A percentile compares a stretch with the other conserved stretches of the same genome.
Evolutionary conservation across 2,113 vertebrate species (phyloP).

Genomic region (Sceloporus undulatus): DNA sequence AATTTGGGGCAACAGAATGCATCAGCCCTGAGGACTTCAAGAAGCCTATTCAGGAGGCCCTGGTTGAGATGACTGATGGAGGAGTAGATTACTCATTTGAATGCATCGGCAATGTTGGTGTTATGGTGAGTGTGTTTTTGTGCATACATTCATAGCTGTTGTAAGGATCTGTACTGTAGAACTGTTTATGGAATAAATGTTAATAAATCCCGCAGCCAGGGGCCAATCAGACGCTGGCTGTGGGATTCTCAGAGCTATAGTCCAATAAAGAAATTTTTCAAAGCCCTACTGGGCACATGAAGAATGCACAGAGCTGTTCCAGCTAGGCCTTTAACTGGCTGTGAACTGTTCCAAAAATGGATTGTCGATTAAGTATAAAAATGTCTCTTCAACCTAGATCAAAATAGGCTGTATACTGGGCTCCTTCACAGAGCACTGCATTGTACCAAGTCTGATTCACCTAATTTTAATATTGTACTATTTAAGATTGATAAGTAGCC

Average conservation of each 20-base stretch:
- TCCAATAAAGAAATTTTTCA: not conserved
- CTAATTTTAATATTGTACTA: not conserved
- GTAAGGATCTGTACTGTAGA: not conserved
- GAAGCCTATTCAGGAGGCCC: slow-evolving; percentile 83
- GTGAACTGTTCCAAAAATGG: not conserved
- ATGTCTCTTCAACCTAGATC: not conserved
- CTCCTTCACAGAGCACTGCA: not conserved
- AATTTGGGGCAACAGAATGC: slow-evolving; percentile 84
- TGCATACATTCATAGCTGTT: not conserved
- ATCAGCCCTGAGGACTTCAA: slow-evolving; percentile 79
- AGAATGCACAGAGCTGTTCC: too few relatives aligned
- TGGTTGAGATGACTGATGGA: slow-evolving; percentile 80
- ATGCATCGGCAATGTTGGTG: slow-evolving; percentile 82
- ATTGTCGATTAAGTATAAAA: not conserved
- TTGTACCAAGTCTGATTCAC: not conserved
- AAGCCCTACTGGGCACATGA: not conserved
- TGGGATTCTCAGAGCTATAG: not conserved
- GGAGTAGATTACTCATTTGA: slow-evolving; percentile 86
- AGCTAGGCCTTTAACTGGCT: too few relatives aligned
- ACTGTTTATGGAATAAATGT: not conserved
- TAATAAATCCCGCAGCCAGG: not conserved
- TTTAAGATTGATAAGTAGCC: not conserved
- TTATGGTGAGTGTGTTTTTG: slow-evolving; percentile 78
- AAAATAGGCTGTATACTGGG: not conserved
- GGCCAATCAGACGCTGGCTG: not conserved